Conservation (phyloP, 2,888 invertebrate species). For the Acheta domesticus region DNA sequence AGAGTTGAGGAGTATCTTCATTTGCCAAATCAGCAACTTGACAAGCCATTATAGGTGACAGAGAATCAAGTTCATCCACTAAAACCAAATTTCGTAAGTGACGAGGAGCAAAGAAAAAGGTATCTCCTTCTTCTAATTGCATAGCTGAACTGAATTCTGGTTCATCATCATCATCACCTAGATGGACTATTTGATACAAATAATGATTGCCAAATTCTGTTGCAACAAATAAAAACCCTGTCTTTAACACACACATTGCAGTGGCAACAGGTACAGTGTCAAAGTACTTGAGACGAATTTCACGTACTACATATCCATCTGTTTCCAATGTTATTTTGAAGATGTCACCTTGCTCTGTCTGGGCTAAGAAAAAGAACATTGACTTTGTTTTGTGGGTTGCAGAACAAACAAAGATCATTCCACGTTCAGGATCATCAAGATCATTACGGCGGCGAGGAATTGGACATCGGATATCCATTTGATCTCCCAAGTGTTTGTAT, state of each 20-base stretch:
- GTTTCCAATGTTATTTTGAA: constrained; percentile 96
- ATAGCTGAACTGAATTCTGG: constrained; percentile 98
- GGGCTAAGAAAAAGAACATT: constrained; percentile 99
- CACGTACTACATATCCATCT: constrained; percentile 97
- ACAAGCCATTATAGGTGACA: constrained; percentile 83
- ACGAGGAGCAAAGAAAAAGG: constrained; percentile 96
- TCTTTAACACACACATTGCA: constrained; percentile 96
- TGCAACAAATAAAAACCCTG: constrained; percentile 97
- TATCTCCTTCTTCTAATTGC: constrained; percentile 97
- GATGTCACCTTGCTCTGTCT: constrained; percentile 97
- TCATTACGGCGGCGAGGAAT: constrained; percentile 97
- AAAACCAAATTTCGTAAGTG: constrained; percentile 89
- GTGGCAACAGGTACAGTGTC: constrained; percentile 97
- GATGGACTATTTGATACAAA: constrained; percentile 97
- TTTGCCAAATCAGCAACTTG: constrained; percentile 92
- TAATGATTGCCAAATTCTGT: constrained; percentile 99
- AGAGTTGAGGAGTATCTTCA: constrained; percentile 98
- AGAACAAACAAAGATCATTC: constrained; percentile 98
- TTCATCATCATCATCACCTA: constrained; percentile 98
- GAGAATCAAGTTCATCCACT: constrained; percentile 94
- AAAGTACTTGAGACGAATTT: constrained; percentile 98
- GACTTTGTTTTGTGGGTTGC: constrained; percentile 99
- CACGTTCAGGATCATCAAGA: constrained; percentile 96
- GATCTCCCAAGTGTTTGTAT: constrained; percentile 98
- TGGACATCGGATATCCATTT: constrained; percentile 96